A percentile compares a stretch with the other conserved stretches of the same genome.
Evolutionary conservation across 2,113 vertebrate species (phyloP).

Genomic region (Manacus vitellinus): DNA sequence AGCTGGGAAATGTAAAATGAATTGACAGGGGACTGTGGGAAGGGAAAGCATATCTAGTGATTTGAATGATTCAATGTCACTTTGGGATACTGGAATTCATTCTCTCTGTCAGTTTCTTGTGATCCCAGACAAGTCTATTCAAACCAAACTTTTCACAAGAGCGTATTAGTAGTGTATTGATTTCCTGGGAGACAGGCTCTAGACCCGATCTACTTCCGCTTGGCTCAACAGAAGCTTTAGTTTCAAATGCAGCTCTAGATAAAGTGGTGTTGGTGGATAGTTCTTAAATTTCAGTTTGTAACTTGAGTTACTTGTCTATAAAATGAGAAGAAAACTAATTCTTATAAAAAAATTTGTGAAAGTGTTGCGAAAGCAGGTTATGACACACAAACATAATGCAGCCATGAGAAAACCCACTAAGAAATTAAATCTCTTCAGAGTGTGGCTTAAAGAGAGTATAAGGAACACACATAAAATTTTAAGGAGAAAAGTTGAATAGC

Average conservation of each 20-base stretch:
- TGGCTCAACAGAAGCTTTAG: neutral
- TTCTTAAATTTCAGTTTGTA: neutral
- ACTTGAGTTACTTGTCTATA: neutral
- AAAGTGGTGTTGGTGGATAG: neutral
- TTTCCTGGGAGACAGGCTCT: neutral
- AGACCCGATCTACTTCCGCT: neutral
- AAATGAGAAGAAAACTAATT: neutral
- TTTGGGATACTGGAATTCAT: neutral
- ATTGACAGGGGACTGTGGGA: neutral
- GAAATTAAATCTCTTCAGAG: neutral
- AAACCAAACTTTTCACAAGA: neutral
- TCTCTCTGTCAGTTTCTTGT: neutral
- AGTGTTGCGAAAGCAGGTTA: neutral
- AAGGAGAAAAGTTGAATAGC: neutral
- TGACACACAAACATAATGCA: accelerated
- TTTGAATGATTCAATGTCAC: neutral
- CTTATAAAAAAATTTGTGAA: neutral
- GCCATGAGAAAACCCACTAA: neutral
- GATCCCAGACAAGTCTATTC: neutral
- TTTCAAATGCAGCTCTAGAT: neutral
- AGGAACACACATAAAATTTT: neutral
- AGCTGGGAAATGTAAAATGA: neutral
- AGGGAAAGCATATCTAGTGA: neutral
- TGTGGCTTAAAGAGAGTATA: neutral
- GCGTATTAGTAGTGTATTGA: neutral